Base-by-base conservation (phyloP, 2,113 vertebrate species). In the Pseudorasbora parva region DNA sequence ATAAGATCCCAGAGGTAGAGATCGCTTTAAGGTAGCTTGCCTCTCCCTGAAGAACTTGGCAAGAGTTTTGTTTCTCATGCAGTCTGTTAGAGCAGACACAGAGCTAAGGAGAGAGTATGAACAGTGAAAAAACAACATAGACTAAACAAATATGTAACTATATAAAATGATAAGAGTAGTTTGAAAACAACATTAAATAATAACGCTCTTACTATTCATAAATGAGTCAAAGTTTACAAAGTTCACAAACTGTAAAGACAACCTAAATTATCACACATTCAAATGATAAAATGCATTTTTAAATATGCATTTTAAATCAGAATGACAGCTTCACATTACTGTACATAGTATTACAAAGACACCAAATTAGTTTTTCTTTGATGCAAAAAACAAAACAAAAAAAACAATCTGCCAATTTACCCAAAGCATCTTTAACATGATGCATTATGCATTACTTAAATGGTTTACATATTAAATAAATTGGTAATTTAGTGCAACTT, bases 1-100 rank as follows among this genome's bases (percentile, higher is more conserved):
- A 93, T 96, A 98, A 17, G 97, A 97, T 0, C 97, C 97, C 0
- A 99, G 90, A 30, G 97, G 97, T 86, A 98, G 90, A 0, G 95
- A 93, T 0, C 96, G 94, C 66, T 95, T 94, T 75, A 97, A 87
- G 11, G 86, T 84, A 8, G 94, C 95, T 93, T 99, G 97, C 7
- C 95, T 95, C 57, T 97, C 96, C 1, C 96, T 93, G 41, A 98
- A 96, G 87, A 98, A 98, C 86, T 93, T 95, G 0, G 96, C 96
- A 91, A 97, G 92, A 9, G 94, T 90, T 87, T 97, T 96, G 90
- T 96, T 95, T 90, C 94, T 94, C 97, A 98, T 97, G 91, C 97
- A 98, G 25, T 98, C 96, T 0, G 96, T 96, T 84, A 99, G 87
- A 0, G 96, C 94, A 0, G 95, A 96, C 64, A 98, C 97, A 0